Percentiles rank a stretch among this genome's conserved stretches.
phyloP scores from a whole-genome alignment of 2,113 vertebrate genomes.

The Hypomesus transpacificus region DNA sequence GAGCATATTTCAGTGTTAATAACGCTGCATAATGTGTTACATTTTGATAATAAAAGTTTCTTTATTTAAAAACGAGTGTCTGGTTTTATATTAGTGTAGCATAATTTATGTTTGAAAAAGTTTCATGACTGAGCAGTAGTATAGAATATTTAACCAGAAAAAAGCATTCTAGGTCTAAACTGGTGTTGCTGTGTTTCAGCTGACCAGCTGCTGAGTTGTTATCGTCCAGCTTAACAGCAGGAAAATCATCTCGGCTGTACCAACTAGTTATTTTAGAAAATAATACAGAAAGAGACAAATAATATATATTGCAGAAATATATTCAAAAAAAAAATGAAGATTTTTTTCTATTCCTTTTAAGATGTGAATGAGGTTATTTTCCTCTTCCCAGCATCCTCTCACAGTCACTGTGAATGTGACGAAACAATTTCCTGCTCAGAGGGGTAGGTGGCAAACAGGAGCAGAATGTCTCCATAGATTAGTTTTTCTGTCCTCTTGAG shows the following conservation, averaged over 20 bases:
- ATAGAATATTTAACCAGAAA: no score
- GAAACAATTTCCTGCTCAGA: slow-evolving; percentile 51
- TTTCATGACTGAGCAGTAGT: neutral
- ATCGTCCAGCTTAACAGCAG: no score
- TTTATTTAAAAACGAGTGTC: slow-evolving; percentile 37
- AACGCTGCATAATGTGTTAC: slow-evolving; percentile 56
- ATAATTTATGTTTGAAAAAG: neutral
- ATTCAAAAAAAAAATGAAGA: no score
- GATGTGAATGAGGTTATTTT: no score
- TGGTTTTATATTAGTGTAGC: slow-evolving; percentile 18
- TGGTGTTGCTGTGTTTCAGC: no score
- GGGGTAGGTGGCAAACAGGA: slow-evolving; percentile 42
- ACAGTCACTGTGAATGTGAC: slow-evolving; percentile 21
- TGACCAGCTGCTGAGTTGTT: no score
- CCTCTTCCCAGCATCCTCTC: neutral
- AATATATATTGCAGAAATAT: no score
- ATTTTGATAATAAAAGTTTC: slow-evolving; percentile 62
- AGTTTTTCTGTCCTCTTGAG: slow-evolving; percentile 32
- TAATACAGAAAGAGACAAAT: no score
- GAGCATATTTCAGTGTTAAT: slow-evolving; percentile 39
- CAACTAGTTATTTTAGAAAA: no score
- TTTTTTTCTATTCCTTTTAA: no score
- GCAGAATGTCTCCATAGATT: slow-evolving; percentile 51
- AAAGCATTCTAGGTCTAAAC: no score
- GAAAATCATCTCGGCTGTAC: no score